phyloP scores from a whole-genome alignment of 2,797 vertebrate genomes.

The Thamnophis elegans region DNA sequence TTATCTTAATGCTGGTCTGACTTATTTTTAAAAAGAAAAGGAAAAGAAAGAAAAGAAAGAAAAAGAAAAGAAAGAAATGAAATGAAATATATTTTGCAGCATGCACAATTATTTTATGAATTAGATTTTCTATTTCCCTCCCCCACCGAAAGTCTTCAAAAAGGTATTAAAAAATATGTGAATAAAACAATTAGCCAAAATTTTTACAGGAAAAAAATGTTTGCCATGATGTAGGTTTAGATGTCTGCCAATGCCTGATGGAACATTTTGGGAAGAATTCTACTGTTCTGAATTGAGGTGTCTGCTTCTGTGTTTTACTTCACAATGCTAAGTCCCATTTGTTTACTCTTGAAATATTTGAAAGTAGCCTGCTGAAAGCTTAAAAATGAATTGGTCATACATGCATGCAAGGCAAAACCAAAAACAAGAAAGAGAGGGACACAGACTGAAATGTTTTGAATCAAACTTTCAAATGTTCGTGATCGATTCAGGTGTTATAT shows the following conservation, averaged over 20 bases:
- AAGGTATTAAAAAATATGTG: background rate
- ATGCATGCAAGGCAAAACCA: background rate
- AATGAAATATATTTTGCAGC: conserved; percentile 11
- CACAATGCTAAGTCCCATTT: background rate
- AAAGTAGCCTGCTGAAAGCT: background rate
- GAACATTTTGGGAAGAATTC: conserved; percentile 19
- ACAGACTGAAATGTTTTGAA: conserved; percentile 22
- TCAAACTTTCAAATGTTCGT: conserved; percentile 45
- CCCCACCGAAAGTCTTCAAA: background rate
- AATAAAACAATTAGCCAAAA: conserved; percentile 22
- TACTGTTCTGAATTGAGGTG: background rate
- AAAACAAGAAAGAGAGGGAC: background rate
- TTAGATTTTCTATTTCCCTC: background rate
- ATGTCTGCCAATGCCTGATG: background rate
- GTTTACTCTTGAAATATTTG: background rate
- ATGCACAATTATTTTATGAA: conserved; percentile 4
- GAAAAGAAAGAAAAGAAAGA: background rate
- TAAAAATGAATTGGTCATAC: background rate
- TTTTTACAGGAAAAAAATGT: background rate
- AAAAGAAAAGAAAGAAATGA: background rate
- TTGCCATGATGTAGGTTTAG: background rate
- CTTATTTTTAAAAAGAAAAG: conserved; percentile 15
- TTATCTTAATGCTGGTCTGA: conserved; percentile 6
- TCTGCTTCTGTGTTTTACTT: background rate
- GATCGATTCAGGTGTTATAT: conserved; percentile 62